These are phyloP conservation scores for Myodes glareolus DNA, from an alignment of 2,113 vertebrate species.

Conservation along the genomic window DNA sequence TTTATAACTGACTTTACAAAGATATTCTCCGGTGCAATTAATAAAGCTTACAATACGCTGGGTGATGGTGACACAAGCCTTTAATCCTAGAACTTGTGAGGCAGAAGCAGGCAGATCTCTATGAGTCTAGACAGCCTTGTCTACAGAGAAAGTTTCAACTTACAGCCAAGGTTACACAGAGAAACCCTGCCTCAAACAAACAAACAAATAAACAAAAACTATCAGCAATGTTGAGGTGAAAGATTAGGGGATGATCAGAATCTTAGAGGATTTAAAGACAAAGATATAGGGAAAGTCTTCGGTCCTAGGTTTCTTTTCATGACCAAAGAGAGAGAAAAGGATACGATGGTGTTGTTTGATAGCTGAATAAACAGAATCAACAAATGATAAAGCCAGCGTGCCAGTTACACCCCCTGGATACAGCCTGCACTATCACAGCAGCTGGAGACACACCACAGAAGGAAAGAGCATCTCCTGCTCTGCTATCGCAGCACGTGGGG, in stretches of 20 bases:
- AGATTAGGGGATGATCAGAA: neutral
- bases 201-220: neutral
- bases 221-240: neutral
- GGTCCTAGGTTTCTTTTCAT: neutral
- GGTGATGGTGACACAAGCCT: neutral
- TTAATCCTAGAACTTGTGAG: neutral
- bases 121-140: neutral
- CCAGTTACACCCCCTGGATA: neutral
- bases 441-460: neutral
- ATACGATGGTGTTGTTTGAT: neutral
- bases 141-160: neutral
- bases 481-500: no score
- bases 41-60: neutral
- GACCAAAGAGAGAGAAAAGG: neutral
- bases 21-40: neutral
- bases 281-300: neutral
- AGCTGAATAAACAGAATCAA: neutral
- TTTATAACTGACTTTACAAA: neutral
- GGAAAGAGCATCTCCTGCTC: neutral
- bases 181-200: neutral
- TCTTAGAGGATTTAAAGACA: neutral
- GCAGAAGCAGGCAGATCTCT: neutral
- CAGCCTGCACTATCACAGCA: neutral
- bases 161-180: neutral
- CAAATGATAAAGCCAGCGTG: neutral